Evolutionary conservation across 2,888 invertebrate species (phyloP).

Genomic region (Melanostoma mellinum): DNA sequence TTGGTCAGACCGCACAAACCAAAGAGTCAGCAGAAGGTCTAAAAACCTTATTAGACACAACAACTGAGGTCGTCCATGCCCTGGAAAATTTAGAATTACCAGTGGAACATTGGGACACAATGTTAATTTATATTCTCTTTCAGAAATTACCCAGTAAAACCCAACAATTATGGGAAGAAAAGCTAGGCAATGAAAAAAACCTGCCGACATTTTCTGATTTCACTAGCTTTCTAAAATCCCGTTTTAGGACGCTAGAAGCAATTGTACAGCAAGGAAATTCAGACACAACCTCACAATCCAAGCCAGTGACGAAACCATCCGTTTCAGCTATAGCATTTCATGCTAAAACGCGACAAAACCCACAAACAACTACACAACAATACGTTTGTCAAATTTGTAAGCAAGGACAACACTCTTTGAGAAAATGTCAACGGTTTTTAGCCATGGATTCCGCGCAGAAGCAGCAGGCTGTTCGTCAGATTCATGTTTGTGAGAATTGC

Average conservation of each 20-base stretch:
- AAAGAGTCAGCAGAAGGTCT: too few relatives aligned
- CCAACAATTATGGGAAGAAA: too few relatives aligned
- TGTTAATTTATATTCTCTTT: not conserved
- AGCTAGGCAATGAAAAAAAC: too few relatives aligned
- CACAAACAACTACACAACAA: not conserved
- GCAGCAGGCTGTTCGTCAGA: not conserved
- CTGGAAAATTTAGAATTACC: not conserved
- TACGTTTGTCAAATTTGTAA: slow-evolving; percentile 2
- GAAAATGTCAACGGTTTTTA: slow-evolving; percentile 7
- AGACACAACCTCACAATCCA: not conserved
- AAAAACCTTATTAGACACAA: not conserved
- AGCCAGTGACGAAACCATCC: not conserved
- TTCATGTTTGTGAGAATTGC: slow-evolving; percentile 13
- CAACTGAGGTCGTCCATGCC: not conserved
- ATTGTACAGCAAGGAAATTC: not conserved
- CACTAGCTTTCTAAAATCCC: too few relatives aligned
- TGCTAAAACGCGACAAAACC: not conserved
- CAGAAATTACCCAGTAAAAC: not conserved
- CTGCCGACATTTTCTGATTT: too few relatives aligned
- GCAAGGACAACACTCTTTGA: slow-evolving; percentile 4
- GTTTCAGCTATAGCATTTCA: not conserved
- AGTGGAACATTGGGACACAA: not conserved
- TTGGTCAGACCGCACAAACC: not conserved
- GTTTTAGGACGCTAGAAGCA: not conserved
- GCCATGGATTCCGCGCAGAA: not conserved